phyloP scores from a whole-genome alignment of 2,113 vertebrate genomes.

The Chionomys nivalis region DNA sequence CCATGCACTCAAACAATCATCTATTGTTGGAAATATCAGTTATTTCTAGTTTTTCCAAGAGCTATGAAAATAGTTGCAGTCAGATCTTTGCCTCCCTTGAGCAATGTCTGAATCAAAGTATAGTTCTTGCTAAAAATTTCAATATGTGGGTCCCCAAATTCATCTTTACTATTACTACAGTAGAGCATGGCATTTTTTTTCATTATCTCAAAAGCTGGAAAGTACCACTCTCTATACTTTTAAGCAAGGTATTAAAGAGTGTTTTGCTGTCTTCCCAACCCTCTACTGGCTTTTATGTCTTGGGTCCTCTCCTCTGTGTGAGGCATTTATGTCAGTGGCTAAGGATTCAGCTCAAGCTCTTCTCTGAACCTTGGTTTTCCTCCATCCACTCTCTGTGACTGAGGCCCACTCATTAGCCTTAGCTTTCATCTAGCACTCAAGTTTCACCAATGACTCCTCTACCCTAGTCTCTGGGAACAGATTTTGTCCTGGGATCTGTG shows the following conservation, averaged over 20 bases:
- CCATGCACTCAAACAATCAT: neutral
- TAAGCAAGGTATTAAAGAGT: neutral
- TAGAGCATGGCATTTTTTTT: neutral
- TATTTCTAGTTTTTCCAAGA: neutral
- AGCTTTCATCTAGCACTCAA: neutral
- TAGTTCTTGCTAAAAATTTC: neutral
- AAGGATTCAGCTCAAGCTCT: neutral
- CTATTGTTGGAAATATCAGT: neutral
- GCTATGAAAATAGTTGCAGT: neutral
- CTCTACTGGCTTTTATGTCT: neutral
- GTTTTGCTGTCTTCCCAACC: neutral
- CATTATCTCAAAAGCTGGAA: neutral
- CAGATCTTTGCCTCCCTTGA: neutral
- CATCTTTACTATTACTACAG: neutral
- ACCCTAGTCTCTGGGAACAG: neutral
- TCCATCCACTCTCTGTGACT: neutral
- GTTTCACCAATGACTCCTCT: neutral
- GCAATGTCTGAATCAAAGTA: neutral
- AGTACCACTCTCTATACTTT: neutral
- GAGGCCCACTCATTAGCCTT: neutral
- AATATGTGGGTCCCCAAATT: neutral
- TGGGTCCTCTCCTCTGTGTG: neutral
- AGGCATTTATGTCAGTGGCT: neutral
- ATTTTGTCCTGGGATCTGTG: neutral
- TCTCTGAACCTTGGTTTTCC: neutral